Conservation (phyloP, 2,113 vertebrate genomes). For the Phaethon lepturus region DNA sequence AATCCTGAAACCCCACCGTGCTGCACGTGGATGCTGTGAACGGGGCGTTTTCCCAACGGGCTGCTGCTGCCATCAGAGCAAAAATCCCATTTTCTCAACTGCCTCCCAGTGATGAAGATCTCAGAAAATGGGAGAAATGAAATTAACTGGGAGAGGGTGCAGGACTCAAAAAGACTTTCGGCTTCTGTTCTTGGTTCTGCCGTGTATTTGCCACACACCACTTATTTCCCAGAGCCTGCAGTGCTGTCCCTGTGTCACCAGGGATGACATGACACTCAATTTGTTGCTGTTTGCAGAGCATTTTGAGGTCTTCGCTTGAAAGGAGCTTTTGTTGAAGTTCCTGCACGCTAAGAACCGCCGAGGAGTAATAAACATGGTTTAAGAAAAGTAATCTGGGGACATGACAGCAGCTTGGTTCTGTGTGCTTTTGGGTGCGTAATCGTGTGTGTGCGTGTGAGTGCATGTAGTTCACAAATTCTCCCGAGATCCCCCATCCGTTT, state of each 20-base stretch:
- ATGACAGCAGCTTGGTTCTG: conserved; percentile 4
- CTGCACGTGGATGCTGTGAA: accelerated
- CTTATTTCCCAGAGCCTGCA: not conserved
- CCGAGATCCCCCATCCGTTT: not conserved
- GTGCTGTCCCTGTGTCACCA: not conserved
- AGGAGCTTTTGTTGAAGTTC: conserved; percentile 64
- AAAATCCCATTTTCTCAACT: not conserved
- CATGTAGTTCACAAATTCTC: not conserved
- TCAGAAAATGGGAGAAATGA: not conserved
- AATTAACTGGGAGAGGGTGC: not conserved
- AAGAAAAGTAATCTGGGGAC: conserved; percentile 42
- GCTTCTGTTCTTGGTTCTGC: not conserved
- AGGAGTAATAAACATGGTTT: conserved; percentile 49
- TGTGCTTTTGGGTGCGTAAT: not conserved
- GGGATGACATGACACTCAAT: conserved; percentile 37
- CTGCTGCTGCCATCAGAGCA: not conserved
- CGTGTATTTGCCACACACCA: not conserved
- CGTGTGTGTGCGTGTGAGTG: not conserved
- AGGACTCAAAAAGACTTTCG: not conserved
- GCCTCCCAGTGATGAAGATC: not conserved
- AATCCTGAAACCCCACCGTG: accelerated
- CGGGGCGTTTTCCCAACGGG: accelerated
- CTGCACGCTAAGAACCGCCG: conserved; percentile 25
- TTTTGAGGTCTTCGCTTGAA: conserved; percentile 44
- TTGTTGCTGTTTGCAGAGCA: conserved; percentile 35